Evolutionary conservation across 2,888 invertebrate species (phyloP), one percentile per base, ranked within the genome.

Genomic region (Polyploca ridens): DNA sequence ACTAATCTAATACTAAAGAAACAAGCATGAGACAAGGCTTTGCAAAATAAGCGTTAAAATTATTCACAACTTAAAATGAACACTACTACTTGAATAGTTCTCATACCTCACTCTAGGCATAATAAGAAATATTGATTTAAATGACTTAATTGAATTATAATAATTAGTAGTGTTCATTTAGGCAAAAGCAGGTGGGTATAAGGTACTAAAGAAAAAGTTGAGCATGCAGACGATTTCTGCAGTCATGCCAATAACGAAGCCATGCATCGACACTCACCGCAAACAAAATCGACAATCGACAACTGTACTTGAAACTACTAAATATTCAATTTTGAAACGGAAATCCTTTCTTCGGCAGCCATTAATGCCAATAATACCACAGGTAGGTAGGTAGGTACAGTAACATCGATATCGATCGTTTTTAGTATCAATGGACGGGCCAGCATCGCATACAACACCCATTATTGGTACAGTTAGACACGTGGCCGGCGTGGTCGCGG

Each of bases 331-430:
- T 92, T 91, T 84, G 82, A 87, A 88, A 87, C 76, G 83, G 93
- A 87, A 91, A 90, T 87, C 86, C 93, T 92, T 93, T 93, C 93
- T 76, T 86, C 89, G 89, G 93, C 94, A 89, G 90, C 93, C 94
- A 93, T 93, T 90, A 88, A 90, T 85, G 92, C 91, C 90, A 92
- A 92, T 89, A 80, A 77, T 78, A 79, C 61, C 41, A 11, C 41
- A 41, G 35, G 33, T 19, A 54, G 19, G 54, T 83, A 75, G 80
- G 77, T 77, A 79, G 79, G 88, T 88, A 88, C 88, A 90, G 89
- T 89, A 83, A 84, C 88, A 85, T 84, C 86, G 86, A 91, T 91
- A 92, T 92, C 93, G 93, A 92, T 87, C 87, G 86, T 86, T 84
- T 81, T 82, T 80, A 87, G 86, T 88, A 87, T 78, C 75, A 71